These are phyloP conservation scores for Parauchenoglanis punctatus DNA, from an alignment of 2,797 vertebrate genomes.

Conservation along the genomic window DNA sequence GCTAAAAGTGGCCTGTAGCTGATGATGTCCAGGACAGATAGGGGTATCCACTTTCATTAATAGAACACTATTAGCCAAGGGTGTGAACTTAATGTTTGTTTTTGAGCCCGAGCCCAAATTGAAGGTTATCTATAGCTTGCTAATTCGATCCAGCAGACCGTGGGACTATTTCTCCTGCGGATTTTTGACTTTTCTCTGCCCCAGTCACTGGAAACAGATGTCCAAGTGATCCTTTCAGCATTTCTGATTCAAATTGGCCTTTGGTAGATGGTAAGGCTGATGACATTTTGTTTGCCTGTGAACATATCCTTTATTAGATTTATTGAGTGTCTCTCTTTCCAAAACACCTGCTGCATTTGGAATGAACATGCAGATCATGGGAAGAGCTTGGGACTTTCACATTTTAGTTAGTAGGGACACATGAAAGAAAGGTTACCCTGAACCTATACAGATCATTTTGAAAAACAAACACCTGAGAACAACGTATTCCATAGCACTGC, in stretches of 20 bases:
- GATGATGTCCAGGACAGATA: conserved; percentile 72
- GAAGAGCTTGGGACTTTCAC: conserved; percentile 39
- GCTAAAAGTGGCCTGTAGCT: conserved; percentile 67
- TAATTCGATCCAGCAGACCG: conserved; percentile 76
- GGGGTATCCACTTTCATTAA: conserved; percentile 71
- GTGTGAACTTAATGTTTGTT: conserved; percentile 75
- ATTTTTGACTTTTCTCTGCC: conserved; percentile 76
- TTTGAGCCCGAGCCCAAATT: conserved; percentile 66
- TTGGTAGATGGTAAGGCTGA: conserved; percentile 69
- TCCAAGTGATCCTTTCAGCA: conserved; percentile 68
- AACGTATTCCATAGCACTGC: not conserved
- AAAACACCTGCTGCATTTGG: conserved; percentile 69
- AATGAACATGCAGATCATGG: conserved; percentile 25
- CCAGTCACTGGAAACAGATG: conserved; percentile 78
- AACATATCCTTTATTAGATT: conserved; percentile 73
- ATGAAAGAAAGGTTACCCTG: conserved; percentile 23
- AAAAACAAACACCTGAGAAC: conserved; percentile 25
- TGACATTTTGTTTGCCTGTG: conserved; percentile 77
- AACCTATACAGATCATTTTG: not conserved
- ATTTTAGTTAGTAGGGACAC: conserved; percentile 10
- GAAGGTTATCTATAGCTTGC: conserved; percentile 75
- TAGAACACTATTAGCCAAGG: conserved; percentile 65
- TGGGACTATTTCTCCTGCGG: conserved; percentile 62
- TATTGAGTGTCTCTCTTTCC: conserved; percentile 69
- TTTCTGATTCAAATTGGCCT: conserved; percentile 71